Conservation (phyloP, 1,140 invertebrate species). For the Cotesia chilonis region DNA sequence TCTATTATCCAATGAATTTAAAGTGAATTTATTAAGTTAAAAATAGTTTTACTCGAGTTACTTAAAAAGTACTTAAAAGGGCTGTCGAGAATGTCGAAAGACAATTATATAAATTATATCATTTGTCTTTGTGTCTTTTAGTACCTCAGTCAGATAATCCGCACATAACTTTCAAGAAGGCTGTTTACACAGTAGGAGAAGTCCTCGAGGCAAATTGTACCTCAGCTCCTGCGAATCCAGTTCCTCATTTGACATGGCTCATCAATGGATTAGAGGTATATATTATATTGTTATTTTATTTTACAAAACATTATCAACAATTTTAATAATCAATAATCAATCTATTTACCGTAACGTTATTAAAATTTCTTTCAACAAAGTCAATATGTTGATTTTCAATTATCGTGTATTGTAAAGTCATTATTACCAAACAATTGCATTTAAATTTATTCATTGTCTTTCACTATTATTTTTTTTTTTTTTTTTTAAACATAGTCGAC, state of each 20-base stretch:
- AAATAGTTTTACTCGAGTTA: background rate
- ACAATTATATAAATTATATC: slow-evolving; percentile 14
- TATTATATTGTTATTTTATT: background rate
- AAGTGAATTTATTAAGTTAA: no score
- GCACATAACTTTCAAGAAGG: slow-evolving; percentile 76
- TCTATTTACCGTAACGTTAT: no score
- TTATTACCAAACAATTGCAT: no score
- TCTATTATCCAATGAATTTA: no score
- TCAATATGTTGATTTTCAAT: background rate
- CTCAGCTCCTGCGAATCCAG: slow-evolving; percentile 76
- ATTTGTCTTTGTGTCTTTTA: slow-evolving; percentile 59
- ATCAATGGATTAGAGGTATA: slow-evolving; percentile 83
- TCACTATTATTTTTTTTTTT: no score
- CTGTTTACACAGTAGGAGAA: slow-evolving; percentile 74
- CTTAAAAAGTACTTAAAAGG: background rate
- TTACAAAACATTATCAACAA: no score
- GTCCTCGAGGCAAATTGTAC: slow-evolving; percentile 80
- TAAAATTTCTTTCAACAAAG: background rate
- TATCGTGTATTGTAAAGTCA: no score
- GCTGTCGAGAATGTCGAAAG: background rate
- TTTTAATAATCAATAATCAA: no score
- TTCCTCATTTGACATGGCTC: slow-evolving; percentile 83
- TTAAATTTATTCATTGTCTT: no score
- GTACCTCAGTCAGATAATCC: slow-evolving; percentile 77
- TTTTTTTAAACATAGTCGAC: no score